These are phyloP conservation scores for Gasterosteus nipponicus DNA, from an alignment of 2,113 vertebrate species.

Conservation along the genomic window DNA sequence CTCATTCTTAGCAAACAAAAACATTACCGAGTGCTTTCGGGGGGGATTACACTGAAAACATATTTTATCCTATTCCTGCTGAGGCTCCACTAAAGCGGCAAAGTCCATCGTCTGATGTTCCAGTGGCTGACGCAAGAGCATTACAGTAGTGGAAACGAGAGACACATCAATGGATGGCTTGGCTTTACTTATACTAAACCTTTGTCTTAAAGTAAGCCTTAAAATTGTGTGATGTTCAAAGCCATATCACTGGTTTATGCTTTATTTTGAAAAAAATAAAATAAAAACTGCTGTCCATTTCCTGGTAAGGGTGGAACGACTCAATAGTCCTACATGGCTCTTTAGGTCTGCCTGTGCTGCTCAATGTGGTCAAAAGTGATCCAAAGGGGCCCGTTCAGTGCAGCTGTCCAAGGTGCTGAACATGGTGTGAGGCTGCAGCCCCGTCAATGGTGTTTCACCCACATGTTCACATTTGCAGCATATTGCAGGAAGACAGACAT, in stretches of 20 bases:
- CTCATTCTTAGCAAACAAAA: too few species aligned
- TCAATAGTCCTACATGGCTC: background rate
- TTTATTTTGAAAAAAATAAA: background rate
- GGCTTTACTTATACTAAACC: too few species aligned
- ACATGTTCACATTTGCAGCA: conserved; percentile 42
- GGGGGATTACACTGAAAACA: background rate
- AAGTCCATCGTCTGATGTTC: background rate
- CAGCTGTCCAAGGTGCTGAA: conserved; percentile 36
- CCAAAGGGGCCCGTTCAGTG: conserved; percentile 16
- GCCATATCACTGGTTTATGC: background rate
- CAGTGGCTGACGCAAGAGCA: background rate
- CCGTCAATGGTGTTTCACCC: conserved; percentile 27
- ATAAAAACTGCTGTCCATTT: too few species aligned
- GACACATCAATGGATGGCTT: conserved; percentile 9
- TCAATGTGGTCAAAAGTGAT: conserved; percentile 19
- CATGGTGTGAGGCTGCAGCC: background rate
- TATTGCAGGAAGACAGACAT: conserved; percentile 28
- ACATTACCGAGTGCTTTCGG: too few species aligned
- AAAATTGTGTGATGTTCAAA: background rate
- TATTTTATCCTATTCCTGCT: background rate
- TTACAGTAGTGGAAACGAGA: background rate
- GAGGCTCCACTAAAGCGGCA: background rate
- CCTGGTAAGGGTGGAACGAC: background rate
- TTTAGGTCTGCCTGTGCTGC: background rate
- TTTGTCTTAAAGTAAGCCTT: background rate